Percentiles rank a stretch among this genome's conserved stretches.
These are phyloP conservation scores for Actenoides hombroni DNA, from an alignment of 2,113 vertebrate genomes.

Conservation along the genomic window DNA sequence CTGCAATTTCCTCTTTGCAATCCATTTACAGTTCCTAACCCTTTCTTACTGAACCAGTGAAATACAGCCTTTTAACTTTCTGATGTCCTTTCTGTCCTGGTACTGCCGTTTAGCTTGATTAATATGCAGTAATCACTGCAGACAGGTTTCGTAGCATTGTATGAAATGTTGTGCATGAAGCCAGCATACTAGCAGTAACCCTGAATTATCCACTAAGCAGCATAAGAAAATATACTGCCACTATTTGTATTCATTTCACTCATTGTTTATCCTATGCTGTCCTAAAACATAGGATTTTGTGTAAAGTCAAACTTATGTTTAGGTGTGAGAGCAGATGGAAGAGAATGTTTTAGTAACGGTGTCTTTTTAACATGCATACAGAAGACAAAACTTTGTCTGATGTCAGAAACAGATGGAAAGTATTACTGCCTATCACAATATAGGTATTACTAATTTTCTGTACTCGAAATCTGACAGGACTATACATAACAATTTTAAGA, in stretches of 20 bases:
- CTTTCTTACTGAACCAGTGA: not conserved
- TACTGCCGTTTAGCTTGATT: not conserved
- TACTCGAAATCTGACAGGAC: not conserved
- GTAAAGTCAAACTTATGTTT: not conserved
- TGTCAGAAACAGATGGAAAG: not conserved
- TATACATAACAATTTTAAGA: not conserved
- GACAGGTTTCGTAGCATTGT: not conserved
- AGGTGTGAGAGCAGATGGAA: slow-evolving; percentile 31
- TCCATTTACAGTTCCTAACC: not conserved
- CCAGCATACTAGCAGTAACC: not conserved
- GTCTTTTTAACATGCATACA: not conserved
- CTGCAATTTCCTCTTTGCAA: not conserved
- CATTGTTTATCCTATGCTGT: not conserved
- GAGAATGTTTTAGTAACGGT: not conserved
- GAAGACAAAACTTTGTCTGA: not conserved
- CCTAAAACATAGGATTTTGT: not conserved
- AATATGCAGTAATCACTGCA: not conserved
- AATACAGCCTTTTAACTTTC: not conserved
- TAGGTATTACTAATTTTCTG: not conserved
- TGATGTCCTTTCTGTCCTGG: not conserved
- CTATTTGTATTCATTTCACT: not conserved
- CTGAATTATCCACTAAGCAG: not conserved
- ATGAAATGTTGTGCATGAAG: not conserved
- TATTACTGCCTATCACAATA: not conserved
- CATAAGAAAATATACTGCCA: not conserved